Base-by-base conservation (phyloP, 2,113 vertebrate genomes). In the Brachypodius melanocephalos region DNA sequence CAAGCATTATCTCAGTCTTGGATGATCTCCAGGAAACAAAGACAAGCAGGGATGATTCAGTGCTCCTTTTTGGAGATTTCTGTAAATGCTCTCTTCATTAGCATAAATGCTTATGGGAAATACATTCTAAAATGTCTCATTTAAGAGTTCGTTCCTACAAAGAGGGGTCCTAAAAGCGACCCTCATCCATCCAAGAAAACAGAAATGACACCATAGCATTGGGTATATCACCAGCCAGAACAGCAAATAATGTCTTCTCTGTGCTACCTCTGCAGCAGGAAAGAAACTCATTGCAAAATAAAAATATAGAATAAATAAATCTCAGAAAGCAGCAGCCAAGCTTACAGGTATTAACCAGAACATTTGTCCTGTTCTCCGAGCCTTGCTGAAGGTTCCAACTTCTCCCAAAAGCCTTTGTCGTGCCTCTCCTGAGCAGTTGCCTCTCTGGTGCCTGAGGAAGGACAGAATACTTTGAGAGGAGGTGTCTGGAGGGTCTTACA, bases 1-100 rank as follows among this genome's bases (percentile, higher is more conserved):
- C 21, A 36, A 68, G 57, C 48, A 90, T 87, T 93, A 91, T 63
- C 61, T 88, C 89, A 93, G 83, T 17, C 80, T 94, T 92, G 94
- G 92, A 87, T 78, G 66, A 32, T 67, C 61, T 92, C 91, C 89
- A 89, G 57, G 79, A 92, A 96, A 36, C 13, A 62, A 62, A 90
- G 90, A 79, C 67, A 80, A 90, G 84, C 38, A 69, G 38, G 34
- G 46, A 86, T 92, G 93, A 90, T 94, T 62, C 76, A 81, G 38
- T 62, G 63, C 55, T 89, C 26, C 55, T 89, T 76, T 77, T 31
- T 11, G 2, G 81, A 82, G 81, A 75, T 74, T 92, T 94, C 79
- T 74, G 72, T 93, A 92, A 96, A 61, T 48, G 59, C 40, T 74
- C 5, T 63, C 36, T 78, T 93, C 86, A 61, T 92, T 75, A 90